Percentiles rank a stretch among this genome's conserved stretches.
These are phyloP conservation scores for Sturnira hondurensis DNA, from an alignment of 2,113 vertebrate species.

Conservation along the genomic window DNA sequence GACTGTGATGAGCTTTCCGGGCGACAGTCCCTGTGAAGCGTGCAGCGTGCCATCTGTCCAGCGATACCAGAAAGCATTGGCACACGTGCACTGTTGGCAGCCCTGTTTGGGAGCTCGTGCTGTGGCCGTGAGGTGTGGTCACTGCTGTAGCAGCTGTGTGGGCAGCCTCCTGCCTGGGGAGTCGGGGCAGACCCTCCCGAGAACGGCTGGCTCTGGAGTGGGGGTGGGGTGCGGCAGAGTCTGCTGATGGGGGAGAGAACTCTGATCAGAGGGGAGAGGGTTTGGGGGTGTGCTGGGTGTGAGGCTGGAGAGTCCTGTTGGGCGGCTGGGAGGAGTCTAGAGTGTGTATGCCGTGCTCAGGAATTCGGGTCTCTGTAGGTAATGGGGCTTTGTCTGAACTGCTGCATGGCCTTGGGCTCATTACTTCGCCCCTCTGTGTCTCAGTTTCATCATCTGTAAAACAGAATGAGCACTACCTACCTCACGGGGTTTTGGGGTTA, in stretches of 20 bases:
- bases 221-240: background rate
- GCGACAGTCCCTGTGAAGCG: background rate
- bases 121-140: fast-evolving
- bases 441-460: background rate
- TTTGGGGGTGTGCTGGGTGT: too few relatives aligned
- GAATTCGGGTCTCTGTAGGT: background rate
- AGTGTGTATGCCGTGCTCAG: too few relatives aligned
- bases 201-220: background rate
- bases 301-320: background rate
- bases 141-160: background rate
- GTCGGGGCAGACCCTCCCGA: background rate
- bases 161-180: background rate
- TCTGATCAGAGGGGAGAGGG: background rate
- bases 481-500: background rate
- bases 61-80: background rate
- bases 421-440: background rate
- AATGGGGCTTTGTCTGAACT: background rate
- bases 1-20: background rate
- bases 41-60: background rate
- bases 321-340: background rate
- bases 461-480: background rate
- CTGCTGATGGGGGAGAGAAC: background rate
- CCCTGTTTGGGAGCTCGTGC: background rate
- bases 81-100: background rate
- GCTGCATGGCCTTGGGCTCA: background rate